Base-by-base conservation (phyloP, 2,888 invertebrate genomes). In the Penaeus monodon region DNA sequence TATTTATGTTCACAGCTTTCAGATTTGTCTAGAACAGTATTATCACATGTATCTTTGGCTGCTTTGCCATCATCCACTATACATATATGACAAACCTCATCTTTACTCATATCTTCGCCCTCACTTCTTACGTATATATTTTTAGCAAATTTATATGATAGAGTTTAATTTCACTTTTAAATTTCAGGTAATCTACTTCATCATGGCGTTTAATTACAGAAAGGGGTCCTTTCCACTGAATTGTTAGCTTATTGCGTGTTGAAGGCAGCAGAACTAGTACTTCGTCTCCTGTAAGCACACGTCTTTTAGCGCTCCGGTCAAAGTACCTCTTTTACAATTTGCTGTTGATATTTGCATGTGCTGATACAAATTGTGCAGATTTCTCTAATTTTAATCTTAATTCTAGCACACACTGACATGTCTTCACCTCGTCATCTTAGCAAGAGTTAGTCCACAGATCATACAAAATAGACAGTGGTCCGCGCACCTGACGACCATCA, bases 71-170 rank as follows among this genome's bases (percentile, higher is more conserved):
- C 49, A 49, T 49, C 49, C 49, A 49, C 2, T 10, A 49, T 49
- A 14, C 49, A 49, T 1, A 49, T 14, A 10, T 49, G 49, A 49
- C 49, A 49, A 12, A 49, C 7, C 1, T 49, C 12, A 12, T 8
- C 8, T 49, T 4, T 49, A 12, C 1, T 12, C 8, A 4, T 8
- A 76, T 27, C 76, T 68, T 70, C 27, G 22, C 24, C 49, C n/a
- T 27, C 83, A 24, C n/a, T 33, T 20, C 14, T 57, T 65, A 66
- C 4, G 33, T 38, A 33, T 76, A 83, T 49, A 70, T 49, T 38
- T 65, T 76, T 29, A 81, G 65, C 77, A 81, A 22, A 77, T 81
- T 86, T n/a, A 74, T 74, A 81, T 86, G 81, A 66, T 76, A 81
- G n/a, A n/a, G 49, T 64, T 86, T 86, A 44, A 29, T 22, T 29